phyloP scores from a whole-genome alignment of 2,113 vertebrate genomes.

The Myocastor coypus region DNA sequence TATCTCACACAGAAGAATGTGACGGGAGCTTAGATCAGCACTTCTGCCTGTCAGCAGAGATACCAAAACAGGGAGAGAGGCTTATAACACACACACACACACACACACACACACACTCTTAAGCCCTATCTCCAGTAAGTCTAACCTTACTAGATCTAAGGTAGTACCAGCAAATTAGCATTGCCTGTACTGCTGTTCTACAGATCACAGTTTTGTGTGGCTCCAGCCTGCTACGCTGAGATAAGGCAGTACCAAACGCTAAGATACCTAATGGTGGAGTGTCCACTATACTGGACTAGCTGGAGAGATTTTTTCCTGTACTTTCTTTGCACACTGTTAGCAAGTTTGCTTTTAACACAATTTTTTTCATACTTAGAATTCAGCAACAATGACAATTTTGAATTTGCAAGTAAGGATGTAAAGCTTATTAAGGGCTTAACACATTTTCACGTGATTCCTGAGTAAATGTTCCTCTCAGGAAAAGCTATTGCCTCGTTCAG shows the following conservation, averaged over 20 bases:
- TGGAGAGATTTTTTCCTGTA: background rate
- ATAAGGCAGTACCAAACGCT: background rate
- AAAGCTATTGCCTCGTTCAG: background rate
- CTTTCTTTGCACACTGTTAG: background rate
- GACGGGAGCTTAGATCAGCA: background rate
- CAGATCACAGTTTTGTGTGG: background rate
- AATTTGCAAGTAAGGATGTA: constrained; percentile 24
- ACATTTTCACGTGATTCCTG: background rate
- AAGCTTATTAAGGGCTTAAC: background rate
- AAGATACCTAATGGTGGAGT: background rate
- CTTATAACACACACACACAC: background rate
- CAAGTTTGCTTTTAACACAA: constrained; percentile 8
- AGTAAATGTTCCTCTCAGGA: constrained; percentile 6
- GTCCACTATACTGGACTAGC: background rate
- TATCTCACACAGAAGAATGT: background rate
- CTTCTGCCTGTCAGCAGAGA: background rate
- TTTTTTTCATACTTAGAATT: constrained; percentile 32
- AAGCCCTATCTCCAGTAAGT: background rate
- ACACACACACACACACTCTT: background rate
- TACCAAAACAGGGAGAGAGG: background rate
- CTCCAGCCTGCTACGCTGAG: background rate
- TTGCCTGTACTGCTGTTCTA: background rate
- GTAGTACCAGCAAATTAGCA: background rate
- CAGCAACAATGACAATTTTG: background rate
- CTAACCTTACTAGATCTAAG: background rate